Evolutionary conservation across 2,797 vertebrate genomes (phyloP).

Genomic region (Scomberomorus guttatus): DNA sequence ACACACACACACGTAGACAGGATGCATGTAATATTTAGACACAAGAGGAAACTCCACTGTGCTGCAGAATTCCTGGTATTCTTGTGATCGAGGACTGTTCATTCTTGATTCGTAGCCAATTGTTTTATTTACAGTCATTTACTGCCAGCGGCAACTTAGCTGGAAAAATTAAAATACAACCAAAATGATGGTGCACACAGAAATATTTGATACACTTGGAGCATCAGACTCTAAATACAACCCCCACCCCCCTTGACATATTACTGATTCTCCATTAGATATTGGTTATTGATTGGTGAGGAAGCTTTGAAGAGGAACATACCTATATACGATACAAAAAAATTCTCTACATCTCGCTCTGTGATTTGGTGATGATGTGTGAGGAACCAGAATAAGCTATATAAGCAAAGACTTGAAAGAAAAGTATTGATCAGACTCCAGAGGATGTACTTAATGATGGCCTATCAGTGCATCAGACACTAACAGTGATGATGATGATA

Average conservation of each 20-base stretch:
- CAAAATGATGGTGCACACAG: not conserved
- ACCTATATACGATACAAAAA: not conserved
- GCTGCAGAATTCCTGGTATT: conserved; percentile 69
- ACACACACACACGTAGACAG: conserved; percentile 49
- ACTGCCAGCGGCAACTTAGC: not conserved
- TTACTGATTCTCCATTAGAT: not conserved
- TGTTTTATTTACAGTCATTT: conserved; percentile 36
- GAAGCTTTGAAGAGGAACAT: not conserved
- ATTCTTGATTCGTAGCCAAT: conserved; percentile 25
- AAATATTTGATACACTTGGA: not conserved
- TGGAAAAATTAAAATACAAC: conserved; percentile 13
- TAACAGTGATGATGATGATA: not conserved
- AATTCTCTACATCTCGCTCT: not conserved
- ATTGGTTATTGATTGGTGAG: not conserved
- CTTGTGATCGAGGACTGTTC: conserved; percentile 47
- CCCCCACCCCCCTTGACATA: not conserved
- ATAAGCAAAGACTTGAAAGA: not conserved
- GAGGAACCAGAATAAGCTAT: not conserved
- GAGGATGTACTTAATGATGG: not conserved
- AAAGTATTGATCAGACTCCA: conserved; percentile 14
- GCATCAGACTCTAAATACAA: not conserved
- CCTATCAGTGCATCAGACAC: not conserved
- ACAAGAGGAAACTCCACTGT: conserved; percentile 63
- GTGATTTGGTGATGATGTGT: not conserved
- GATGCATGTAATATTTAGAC: conserved; percentile 72